Evolutionary conservation across 92 coral and sea anemone species (phyloP).

Genomic region (Epizoanthus illoricatus): DNA sequence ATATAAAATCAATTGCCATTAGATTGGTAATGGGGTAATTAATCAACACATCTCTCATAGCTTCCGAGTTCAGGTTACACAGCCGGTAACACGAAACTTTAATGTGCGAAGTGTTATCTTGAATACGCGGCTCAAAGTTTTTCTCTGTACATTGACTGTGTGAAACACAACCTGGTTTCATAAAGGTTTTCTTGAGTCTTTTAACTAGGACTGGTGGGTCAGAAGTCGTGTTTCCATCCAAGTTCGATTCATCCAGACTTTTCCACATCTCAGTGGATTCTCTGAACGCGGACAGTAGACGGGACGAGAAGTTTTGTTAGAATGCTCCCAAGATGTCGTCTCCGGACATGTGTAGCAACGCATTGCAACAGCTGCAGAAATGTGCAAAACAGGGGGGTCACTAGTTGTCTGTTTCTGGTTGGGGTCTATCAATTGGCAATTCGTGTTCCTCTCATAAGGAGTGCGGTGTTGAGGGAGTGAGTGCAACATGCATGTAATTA

Average conservation of each 20-base stretch:
- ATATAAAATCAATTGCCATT: no score
- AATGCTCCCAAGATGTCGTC: constrained; percentile 30
- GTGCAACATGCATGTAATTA: background rate
- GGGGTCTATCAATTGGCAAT: no score
- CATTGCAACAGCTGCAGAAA: constrained; percentile 24
- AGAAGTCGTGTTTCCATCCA: constrained; percentile 26
- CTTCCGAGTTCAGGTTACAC: background rate
- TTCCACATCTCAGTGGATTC: constrained; percentile 29
- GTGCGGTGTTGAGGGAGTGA: no score
- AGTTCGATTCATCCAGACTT: constrained; percentile 6
- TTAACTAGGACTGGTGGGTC: background rate
- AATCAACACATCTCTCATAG: no score
- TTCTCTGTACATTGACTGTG: background rate
- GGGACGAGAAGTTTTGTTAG: constrained; percentile 24
- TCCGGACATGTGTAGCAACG: constrained; percentile 27
- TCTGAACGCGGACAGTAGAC: background rate
- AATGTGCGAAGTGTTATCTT: constrained; percentile 28
- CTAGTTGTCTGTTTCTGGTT: background rate
- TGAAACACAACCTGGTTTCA: constrained; percentile 28
- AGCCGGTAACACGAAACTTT: background rate
- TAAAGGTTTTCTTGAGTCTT: background rate
- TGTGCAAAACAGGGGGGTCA: background rate
- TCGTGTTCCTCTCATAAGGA: no score
- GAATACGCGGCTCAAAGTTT: constrained; percentile 31
- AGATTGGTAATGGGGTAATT: no score